Base-by-base conservation (phyloP, 2,797 vertebrate genomes). In the Sardinella longiceps region DNA sequence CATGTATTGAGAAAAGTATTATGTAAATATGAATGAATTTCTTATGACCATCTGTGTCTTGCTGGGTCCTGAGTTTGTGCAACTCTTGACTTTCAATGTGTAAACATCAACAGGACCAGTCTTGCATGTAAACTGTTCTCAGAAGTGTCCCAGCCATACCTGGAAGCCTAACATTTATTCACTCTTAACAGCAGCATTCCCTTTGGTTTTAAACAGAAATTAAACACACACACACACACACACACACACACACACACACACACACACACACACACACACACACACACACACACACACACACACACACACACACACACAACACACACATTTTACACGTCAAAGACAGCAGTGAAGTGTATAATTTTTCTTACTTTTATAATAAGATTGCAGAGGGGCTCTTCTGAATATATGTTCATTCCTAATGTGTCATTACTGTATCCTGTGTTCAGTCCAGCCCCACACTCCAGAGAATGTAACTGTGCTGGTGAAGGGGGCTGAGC, bases 391-490 rank as follows among this genome's bases (percentile, higher is more conserved):
- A n/a, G n/a, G n/a, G n/a, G n/a, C n/a, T n/a, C n/a, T n/a, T n/a
- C n/a, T n/a, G n/a, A n/a, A n/a, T n/a, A n/a, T n/a, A n/a, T n/a
- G 0, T 48, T 14, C 63, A 15, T 10, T 43, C 20, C 70, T 23
- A 23, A 77, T 28, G 33, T 83, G 51, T 46, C n/a, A n/a, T n/a
- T n/a, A n/a, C n/a, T n/a, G 80, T 30, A 18, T 45, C 45, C 60
- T 81, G 23, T 25, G 10, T 30, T 80, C 92, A 99, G 98, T 99
- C 90, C 94, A 97, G 91, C 97, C 98, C 84, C 94, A 98, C 86
- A 94, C 96, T 89, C 98, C 98, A 18, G 94, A 95, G 90, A 96
- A 96, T n/a, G 86, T 99, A 86, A 93, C 89, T 1, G 92, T 96
- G 84, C 89, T 91, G 81, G 86, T 97, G 83, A 90, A 94, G 88